Percentiles rank a stretch among this genome's conserved stretches.
These are phyloP conservation scores for Microctonus hyperodae DNA, from an alignment of 2,888 invertebrate species.

Conservation along the genomic window DNA sequence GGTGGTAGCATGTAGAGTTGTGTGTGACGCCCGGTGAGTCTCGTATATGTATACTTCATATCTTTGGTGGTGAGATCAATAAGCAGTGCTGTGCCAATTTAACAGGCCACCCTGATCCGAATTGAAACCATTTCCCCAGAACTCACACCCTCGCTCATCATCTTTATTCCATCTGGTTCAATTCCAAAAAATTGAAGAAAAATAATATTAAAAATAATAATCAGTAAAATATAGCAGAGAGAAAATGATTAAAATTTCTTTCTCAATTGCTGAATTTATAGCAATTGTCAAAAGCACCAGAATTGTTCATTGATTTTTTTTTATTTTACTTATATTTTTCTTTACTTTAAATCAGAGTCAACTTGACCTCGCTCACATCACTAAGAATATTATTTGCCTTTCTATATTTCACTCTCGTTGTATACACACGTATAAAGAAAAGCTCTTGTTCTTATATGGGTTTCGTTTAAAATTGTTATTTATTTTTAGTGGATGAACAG, in stretches of 20 bases:
- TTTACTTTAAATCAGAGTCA: background rate
- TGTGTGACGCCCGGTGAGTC: constrained; percentile 50
- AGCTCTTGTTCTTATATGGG: background rate
- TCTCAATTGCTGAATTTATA: background rate
- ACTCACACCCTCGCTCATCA: constrained; percentile 21
- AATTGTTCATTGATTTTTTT: background rate
- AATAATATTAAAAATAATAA: background rate
- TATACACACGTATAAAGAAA: background rate
- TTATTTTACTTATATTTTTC: background rate
- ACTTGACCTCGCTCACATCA: constrained; percentile 13
- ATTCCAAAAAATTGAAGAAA: background rate
- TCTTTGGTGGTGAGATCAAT: constrained; percentile 61
- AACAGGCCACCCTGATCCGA: constrained; percentile 41
- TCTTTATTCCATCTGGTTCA: constrained; percentile 21
- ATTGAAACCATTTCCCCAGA: constrained; percentile 27
- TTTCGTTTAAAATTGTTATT: background rate
- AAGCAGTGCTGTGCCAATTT: constrained; percentile 59
- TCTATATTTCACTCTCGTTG: background rate
- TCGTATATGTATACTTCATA: constrained; percentile 56
- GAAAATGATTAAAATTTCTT: background rate
- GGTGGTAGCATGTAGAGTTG: constrained; percentile 44
- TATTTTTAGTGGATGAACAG: constrained; percentile 2
- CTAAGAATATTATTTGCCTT: background rate
- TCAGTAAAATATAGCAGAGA: background rate
- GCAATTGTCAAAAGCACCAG: background rate